These are phyloP conservation scores for Todiramphus saurophagus DNA, from an alignment of 2,113 vertebrate species.

Conservation along the genomic window DNA sequence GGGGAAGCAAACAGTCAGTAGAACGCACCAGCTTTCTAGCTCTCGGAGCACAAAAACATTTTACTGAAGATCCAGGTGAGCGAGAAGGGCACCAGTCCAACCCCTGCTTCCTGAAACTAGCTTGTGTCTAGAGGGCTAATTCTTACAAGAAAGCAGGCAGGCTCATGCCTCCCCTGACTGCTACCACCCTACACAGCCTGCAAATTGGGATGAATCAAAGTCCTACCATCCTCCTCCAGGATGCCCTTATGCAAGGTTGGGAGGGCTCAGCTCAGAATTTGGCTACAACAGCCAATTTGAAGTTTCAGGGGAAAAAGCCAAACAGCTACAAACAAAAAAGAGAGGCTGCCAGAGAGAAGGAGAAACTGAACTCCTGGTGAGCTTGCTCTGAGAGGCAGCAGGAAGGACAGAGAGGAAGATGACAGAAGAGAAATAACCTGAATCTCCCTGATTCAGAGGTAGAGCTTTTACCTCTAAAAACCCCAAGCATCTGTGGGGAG, in stretches of 20 bases:
- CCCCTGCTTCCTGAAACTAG: constrained; percentile 29
- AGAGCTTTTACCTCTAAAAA: neutral
- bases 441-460: neutral
- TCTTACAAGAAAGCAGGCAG: constrained; percentile 40
- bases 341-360: neutral
- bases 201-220: constrained; percentile 10
- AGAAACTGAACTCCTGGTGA: neutral
- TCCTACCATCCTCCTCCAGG: constrained; percentile 46
- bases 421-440: neutral
- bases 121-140: constrained; percentile 52
- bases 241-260: constrained; percentile 12
- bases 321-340: neutral
- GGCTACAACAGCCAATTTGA: neutral
- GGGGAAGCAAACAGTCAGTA: neutral
- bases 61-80: constrained; percentile 36
- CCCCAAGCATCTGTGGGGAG: neutral
- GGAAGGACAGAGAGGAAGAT: neutral
- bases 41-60: neutral
- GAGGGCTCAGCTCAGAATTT: constrained; percentile 1
- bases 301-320: neutral
- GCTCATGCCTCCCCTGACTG: constrained; percentile 34
- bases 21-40: neutral
- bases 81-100: neutral
- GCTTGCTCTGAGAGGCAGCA: neutral
- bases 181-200: constrained; percentile 15